Evolutionary conservation across 2,888 invertebrate species (phyloP).

Genomic region (Zygaena filipendulae): DNA sequence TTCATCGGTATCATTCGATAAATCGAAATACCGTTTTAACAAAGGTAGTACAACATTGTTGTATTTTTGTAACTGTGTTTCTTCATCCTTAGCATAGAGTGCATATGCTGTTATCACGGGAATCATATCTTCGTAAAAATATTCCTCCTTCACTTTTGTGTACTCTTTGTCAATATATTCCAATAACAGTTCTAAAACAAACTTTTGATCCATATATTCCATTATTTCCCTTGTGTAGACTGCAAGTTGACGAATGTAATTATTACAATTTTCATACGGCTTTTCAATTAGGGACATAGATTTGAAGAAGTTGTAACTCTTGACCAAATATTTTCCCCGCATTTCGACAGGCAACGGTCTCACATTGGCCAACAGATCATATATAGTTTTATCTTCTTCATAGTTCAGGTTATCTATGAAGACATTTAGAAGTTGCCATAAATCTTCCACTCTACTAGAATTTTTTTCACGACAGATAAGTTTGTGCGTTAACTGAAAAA

Average conservation of each 20-base stretch:
- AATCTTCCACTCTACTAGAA: constrained; percentile 19
- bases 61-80: constrained; percentile 28
- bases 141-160: constrained; percentile 13
- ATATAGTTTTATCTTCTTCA: constrained; percentile 36
- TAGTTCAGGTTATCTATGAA: constrained; percentile 36
- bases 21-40: constrained; percentile 22
- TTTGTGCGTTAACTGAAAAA: constrained; percentile 32
- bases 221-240: constrained; percentile 27
- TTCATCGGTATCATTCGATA: no score
- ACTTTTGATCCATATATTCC: constrained; percentile 26
- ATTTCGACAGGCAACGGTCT: constrained; percentile 25
- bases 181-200: constrained; percentile 26
- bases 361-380: constrained; percentile 25
- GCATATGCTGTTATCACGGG: constrained; percentile 29
- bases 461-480: constrained; percentile 31
- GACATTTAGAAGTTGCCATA: constrained; percentile 31
- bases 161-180: constrained; percentile 27
- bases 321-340: constrained; percentile 28
- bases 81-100: constrained; percentile 25
- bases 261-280: constrained; percentile 19
- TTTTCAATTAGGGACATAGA: constrained; percentile 19
- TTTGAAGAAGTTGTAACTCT: constrained; percentile 33
- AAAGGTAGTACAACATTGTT: constrained; percentile 27
- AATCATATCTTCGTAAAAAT: constrained; percentile 15
- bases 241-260: constrained; percentile 18